Conservation (phyloP, 1,140 invertebrate species). For the Aphidius ervi region DNA sequence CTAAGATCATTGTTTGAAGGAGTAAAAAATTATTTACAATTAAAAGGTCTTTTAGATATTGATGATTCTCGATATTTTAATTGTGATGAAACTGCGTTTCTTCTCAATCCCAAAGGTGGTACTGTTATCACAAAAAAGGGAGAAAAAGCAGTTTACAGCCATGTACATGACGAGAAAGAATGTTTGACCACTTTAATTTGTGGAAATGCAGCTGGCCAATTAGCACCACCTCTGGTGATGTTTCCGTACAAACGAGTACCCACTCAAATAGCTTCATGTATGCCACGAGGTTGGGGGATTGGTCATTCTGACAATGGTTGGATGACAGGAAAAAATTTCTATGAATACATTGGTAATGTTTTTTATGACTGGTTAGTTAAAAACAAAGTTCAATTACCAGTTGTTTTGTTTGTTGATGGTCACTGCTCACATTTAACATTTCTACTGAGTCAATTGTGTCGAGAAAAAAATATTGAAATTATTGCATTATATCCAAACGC, state of each 20-base stretch:
- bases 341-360: slow-evolving; percentile 35
- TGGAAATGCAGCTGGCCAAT: slow-evolving; percentile 35
- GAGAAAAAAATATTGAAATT: slow-evolving; percentile 42
- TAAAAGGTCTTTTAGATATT: slow-evolving; percentile 14
- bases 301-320: slow-evolving; percentile 32
- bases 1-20: slow-evolving; percentile 31
- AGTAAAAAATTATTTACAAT: slow-evolving; percentile 16
- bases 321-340: slow-evolving; percentile 35
- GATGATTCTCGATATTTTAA: slow-evolving; percentile 27
- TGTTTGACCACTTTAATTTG: slow-evolving; percentile 41
- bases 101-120: slow-evolving; percentile 27
- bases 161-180: slow-evolving; percentile 43
- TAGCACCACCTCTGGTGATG: slow-evolving; percentile 31
- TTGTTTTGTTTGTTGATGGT: slow-evolving; percentile 48
- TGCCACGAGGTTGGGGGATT: slow-evolving; percentile 26
- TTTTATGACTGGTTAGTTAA: slow-evolving; percentile 35
- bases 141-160: slow-evolving; percentile 34
- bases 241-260: slow-evolving; percentile 31
- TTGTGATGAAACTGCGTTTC: slow-evolving; percentile 32
- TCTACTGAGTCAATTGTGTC: slow-evolving; percentile 41
- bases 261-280: slow-evolving; percentile 17
- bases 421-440: slow-evolving; percentile 43
- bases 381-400: slow-evolving; percentile 31
- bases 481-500: slow-evolving; percentile 45
- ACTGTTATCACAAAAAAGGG: slow-evolving; percentile 33